A percentile compares a stretch with the other conserved stretches of the same genome.
Conservation (phyloP, 2,888 invertebrate species). For the Teleiodes luculella region DNA sequence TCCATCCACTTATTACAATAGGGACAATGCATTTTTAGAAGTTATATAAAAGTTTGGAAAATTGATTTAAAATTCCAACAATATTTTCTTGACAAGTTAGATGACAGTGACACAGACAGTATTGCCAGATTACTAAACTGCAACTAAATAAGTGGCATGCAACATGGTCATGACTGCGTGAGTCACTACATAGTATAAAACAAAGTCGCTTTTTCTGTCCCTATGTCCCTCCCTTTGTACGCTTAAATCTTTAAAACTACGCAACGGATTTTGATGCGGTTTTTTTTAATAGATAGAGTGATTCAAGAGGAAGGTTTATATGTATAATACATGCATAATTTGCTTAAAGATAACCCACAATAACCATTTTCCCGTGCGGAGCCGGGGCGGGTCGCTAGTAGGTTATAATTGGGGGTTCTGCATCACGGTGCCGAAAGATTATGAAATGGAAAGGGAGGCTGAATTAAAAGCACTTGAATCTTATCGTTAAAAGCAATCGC, state of each 20-base stretch:
- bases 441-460: conserved; percentile 16
- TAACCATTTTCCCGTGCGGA: too few species aligned
- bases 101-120: background rate
- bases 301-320: too few species aligned
- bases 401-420: too few species aligned
- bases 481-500: background rate
- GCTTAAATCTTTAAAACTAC: too few species aligned
- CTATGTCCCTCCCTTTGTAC: too few species aligned
- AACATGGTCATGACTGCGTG: conserved; percentile 1
- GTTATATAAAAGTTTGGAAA: conserved; percentile 14
- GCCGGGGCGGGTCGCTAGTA: too few species aligned
- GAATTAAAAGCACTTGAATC: conserved; percentile 7
- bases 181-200: too few species aligned
- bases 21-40: conserved; percentile 25
- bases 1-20: conserved; percentile 26
- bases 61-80: conserved; percentile 8
- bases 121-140: conserved; percentile 4
- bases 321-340: too few species aligned
- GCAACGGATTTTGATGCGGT: too few species aligned
- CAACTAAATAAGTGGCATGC: conserved; percentile 3
- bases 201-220: too few species aligned
- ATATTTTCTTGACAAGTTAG: background rate
- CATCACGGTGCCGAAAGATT: conserved; percentile 1
- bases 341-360: too few species aligned
- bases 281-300: too few species aligned